Evolutionary conservation across 2,888 invertebrate species (phyloP), one percentile per base, ranked within the genome.

Genomic region (Athripsodes cinereus): DNA sequence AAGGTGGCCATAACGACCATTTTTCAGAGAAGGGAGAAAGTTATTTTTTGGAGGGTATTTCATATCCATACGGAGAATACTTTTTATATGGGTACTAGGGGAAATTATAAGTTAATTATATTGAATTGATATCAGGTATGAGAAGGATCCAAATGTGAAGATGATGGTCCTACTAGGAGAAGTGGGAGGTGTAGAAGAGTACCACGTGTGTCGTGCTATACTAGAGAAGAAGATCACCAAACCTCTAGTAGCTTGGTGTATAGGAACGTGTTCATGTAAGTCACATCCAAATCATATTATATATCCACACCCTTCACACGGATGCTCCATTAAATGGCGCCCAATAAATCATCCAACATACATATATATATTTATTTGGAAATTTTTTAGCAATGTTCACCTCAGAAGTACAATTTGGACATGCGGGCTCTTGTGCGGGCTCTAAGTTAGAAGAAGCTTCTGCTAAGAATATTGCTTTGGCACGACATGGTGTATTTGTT

Each of bases 131-230:
- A 8, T 21, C 66, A 78, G 78, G 67, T 90, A 86, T 70, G 88
- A 90, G 72, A 81, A 82, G 0, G 88, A 90, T 68, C 86, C 86
- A 0, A 85, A 88, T 65, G 90, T 95, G 1, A 98, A 98, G 72
- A 88, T 99, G 85, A 86, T 99, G 66, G 92, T 99, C 0, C 78
- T 99, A 0, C 78, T 99, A 35, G 99, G 99, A 0, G 99, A 97
- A 75, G 97, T 99, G n/a, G 99, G 99, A 2, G 99, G 99, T 0
- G 86, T 89, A 0, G 98, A 99, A 73, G 99, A 99, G 70, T 99
- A 99, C 74, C 92, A 94, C 71, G 95, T 99, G 2, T 95, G 95
- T 66, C 80, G 86, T 8, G 96, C 96, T 0, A 80, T 99, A 18
- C 82, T 89, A 65, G 82, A 83, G 49, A 86, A 88, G 0, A 78